Conservation (phyloP, 2,113 vertebrate species). For the Scartelaos histophorus region DNA sequence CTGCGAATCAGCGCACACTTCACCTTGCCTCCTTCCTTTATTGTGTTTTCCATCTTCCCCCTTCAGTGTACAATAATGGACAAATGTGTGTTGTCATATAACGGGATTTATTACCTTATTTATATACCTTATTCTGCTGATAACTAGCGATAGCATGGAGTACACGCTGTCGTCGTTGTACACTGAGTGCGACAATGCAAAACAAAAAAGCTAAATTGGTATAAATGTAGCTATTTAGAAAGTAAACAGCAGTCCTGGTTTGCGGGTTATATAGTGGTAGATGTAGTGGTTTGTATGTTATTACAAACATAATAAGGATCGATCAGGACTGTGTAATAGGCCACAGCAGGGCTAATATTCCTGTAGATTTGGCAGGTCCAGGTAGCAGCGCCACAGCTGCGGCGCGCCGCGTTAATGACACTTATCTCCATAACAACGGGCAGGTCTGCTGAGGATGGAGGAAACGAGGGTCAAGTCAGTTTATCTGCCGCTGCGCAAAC, state of each 20-base stretch:
- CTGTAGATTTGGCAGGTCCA: slow-evolving; percentile 31
- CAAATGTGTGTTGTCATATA: slow-evolving; percentile 39
- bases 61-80: slow-evolving; percentile 49
- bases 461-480: neutral
- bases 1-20: slow-evolving; percentile 61
- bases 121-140: slow-evolving; percentile 25
- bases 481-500: neutral
- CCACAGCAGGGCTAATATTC: slow-evolving; percentile 28
- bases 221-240: neutral
- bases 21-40: slow-evolving; percentile 68
- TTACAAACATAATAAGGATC: slow-evolving; percentile 1
- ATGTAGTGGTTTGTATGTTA: neutral
- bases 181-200: neutral
- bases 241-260: neutral
- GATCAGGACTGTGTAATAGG: neutral
- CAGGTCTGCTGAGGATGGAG: slow-evolving; percentile 5
- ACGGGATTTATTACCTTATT: slow-evolving; percentile 24
- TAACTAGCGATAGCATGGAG: slow-evolving; percentile 7
- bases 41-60: slow-evolving; percentile 65
- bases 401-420: slow-evolving; percentile 12
- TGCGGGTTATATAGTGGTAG: neutral
- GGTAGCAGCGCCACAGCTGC: slow-evolving; percentile 38
- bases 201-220: neutral
- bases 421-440: slow-evolving; percentile 1
- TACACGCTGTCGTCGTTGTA: neutral